Percentiles rank a stretch among this genome's conserved stretches.
These are phyloP conservation scores for Embidobia sp. DNA, from an alignment of 2,888 invertebrate species.

Conservation along the genomic window DNA sequence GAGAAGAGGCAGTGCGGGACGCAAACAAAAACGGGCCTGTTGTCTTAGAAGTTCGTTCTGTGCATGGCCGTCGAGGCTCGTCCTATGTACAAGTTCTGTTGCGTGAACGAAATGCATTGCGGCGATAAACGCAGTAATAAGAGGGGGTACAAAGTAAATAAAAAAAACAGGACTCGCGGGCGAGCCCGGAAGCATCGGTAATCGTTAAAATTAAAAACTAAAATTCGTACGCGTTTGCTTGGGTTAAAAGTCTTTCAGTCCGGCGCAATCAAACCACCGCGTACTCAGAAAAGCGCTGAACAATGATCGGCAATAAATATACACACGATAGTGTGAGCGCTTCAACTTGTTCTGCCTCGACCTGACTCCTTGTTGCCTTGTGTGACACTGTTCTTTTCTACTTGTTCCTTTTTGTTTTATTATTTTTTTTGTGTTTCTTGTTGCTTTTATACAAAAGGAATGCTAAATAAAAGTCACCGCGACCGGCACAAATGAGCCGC, in stretches of 20 bases:
- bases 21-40: slow-evolving; percentile 31
- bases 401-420: not conserved
- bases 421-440: slow-evolving; percentile 27
- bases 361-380: no score
- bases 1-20: slow-evolving; percentile 4
- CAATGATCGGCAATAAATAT: slow-evolving; percentile 43
- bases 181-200: no score
- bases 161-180: no score
- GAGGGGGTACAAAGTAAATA: not conserved
- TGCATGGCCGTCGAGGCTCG: slow-evolving; percentile 2
- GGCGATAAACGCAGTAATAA: no score
- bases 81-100: slow-evolving; percentile 30
- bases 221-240: slow-evolving; percentile 35
- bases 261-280: slow-evolving; percentile 21
- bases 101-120: slow-evolving; percentile 3
- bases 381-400: not conserved
- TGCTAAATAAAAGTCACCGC: slow-evolving; percentile 39
- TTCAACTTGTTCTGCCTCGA: no score
- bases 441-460: slow-evolving; percentile 57
- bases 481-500: slow-evolving; percentile 37
- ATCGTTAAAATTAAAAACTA: no score
- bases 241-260: slow-evolving; percentile 38
- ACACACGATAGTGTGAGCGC: no score
- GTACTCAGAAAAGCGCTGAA: not conserved
- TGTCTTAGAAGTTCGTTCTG: slow-evolving; percentile 26